Conservation (phyloP, 1,140 invertebrate species). For the Drosophila nasuta region DNA sequence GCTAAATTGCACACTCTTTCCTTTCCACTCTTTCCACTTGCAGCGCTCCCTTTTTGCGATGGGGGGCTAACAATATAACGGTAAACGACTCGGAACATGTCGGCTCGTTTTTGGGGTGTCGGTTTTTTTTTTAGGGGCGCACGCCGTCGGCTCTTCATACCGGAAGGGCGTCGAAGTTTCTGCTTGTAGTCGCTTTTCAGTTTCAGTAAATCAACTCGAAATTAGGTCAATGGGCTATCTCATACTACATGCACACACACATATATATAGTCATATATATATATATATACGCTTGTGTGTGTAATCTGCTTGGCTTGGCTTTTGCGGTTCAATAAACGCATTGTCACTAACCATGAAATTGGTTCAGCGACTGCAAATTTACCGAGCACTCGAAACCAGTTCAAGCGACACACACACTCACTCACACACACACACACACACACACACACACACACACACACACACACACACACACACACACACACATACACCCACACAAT, state of each 20-base stretch:
- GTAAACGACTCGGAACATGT: conserved; percentile 34
- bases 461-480: no score
- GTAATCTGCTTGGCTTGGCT: conserved; percentile 19
- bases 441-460: no score
- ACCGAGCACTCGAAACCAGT: background rate
- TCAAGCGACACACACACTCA: background rate
- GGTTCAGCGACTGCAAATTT: conserved; percentile 14
- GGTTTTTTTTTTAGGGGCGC: background rate
- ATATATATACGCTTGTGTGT: conserved; percentile 13
- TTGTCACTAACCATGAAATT: conserved; percentile 49
- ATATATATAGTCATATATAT: background rate
- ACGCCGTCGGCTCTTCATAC: background rate
- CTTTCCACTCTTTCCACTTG: no score
- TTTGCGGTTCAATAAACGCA: conserved; percentile 74
- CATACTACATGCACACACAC: conserved; percentile 45
- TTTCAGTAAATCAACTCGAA: conserved; percentile 78
- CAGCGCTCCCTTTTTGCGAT: no score
- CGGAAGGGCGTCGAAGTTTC: conserved; percentile 43
- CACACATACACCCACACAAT: background rate
- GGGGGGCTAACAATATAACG: conserved; percentile 29
- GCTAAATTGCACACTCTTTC: conserved; percentile 38
- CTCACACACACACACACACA: no score
- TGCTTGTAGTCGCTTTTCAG: conserved; percentile 50
- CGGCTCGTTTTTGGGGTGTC: conserved; percentile 8
- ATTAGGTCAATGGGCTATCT: conserved; percentile 79